Evolutionary conservation across 2,113 vertebrate genomes (phyloP).

Genomic region (Lepidothrix coronata): DNA sequence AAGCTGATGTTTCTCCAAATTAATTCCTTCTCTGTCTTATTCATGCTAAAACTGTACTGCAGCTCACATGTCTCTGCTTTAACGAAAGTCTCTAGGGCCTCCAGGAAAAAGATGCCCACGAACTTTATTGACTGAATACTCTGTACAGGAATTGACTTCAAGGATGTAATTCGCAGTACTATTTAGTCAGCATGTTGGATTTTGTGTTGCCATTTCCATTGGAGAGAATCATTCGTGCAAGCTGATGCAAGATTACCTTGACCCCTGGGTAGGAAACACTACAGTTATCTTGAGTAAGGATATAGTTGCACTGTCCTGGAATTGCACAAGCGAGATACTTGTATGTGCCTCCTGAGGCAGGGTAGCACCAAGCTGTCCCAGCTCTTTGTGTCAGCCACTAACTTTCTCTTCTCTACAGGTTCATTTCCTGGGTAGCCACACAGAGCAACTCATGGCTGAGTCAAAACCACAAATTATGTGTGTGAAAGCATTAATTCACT

Average conservation of each 20-base stretch:
- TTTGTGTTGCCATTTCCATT: not conserved
- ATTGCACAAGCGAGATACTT: not conserved
- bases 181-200: not conserved
- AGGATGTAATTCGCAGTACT: not conserved
- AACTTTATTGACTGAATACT: not conserved
- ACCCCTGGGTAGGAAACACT: not conserved
- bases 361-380: not conserved
- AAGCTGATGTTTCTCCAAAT: not conserved
- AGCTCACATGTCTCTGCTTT: not conserved
- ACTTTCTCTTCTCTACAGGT: not conserved
- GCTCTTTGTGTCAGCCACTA: not conserved
- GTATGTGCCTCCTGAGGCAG: fast-evolving
- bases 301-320: not conserved
- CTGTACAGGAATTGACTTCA: not conserved
- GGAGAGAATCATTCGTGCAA: not conserved
- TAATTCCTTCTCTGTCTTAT: not conserved
- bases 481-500: not conserved
- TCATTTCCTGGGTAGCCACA: not conserved
- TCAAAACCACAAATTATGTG: not conserved
- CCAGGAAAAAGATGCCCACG: not conserved
- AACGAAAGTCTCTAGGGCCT: not conserved
- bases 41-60: not conserved
- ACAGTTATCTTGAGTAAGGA: not conserved
- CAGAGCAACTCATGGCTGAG: not conserved
- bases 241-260: not conserved